These are phyloP conservation scores for Orthonyx spaldingii DNA, from an alignment of 2,113 vertebrate species.

Conservation along the genomic window DNA sequence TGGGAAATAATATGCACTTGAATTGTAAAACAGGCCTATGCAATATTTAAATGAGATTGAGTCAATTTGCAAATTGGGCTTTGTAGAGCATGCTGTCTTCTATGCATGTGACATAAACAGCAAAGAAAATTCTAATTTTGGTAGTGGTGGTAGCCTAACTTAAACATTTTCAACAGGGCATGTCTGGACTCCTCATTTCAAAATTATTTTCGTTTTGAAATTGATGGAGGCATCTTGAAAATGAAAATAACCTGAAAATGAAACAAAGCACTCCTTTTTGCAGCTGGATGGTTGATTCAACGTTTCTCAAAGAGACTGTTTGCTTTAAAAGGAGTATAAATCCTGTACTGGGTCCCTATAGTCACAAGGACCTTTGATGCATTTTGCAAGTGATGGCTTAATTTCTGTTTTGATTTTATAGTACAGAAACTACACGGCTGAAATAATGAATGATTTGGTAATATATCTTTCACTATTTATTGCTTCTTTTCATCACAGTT, in stretches of 20 bases:
- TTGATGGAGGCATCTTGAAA: background rate
- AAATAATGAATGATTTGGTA: conserved; percentile 21
- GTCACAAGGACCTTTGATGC: conserved; percentile 1
- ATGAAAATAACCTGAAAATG: background rate
- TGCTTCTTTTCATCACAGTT: conserved; percentile 26
- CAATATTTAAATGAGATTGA: background rate
- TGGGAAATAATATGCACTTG: background rate
- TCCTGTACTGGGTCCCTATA: background rate
- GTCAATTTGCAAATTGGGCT: background rate
- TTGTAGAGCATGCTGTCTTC: background rate
- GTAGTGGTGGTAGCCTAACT: background rate
- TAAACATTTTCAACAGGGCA: background rate
- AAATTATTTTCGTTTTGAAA: background rate
- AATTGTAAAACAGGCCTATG: background rate
- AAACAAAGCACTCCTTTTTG: conserved; percentile 38
- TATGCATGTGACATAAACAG: background rate
- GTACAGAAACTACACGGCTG: background rate
- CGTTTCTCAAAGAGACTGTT: background rate
- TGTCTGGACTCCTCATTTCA: background rate
- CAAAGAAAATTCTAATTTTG: background rate
- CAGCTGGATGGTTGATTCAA: background rate
- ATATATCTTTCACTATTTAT: conserved; percentile 27
- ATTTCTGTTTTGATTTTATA: conserved; percentile 49
- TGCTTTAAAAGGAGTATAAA: conserved; percentile 19
- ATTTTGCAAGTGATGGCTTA: conserved; percentile 17